These are phyloP conservation scores for Cephus pulcher DNA, from an alignment of 2,888 invertebrate species.

Conservation along the genomic window DNA sequence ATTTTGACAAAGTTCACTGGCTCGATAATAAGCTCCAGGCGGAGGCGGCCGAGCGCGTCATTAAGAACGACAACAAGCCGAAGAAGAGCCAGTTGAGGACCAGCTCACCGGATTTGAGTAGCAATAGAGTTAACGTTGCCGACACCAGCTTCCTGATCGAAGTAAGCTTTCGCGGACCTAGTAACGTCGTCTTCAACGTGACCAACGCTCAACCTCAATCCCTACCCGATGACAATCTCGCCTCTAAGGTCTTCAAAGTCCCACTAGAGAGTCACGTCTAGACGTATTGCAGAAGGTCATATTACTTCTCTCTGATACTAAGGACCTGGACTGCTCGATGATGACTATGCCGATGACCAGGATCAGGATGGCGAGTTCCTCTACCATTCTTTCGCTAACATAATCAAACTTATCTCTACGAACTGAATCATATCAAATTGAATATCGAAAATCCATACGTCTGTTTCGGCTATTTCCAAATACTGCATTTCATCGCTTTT, in stretches of 20 bases:
- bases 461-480: background rate
- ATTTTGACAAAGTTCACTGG: constrained; percentile 77
- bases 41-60: constrained; percentile 62
- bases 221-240: constrained; percentile 67
- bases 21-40: constrained; percentile 69
- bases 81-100: constrained; percentile 72
- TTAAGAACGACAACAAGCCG: constrained; percentile 69
- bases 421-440: constrained; percentile 37
- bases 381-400: background rate
- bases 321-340: background rate
- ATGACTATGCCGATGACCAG: background rate
- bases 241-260: constrained; percentile 69
- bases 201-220: constrained; percentile 69
- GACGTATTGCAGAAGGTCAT: constrained; percentile 25
- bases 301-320: background rate
- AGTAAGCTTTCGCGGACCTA: constrained; percentile 69
- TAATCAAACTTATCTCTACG: constrained; percentile 17
- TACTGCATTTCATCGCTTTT: background rate
- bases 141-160: constrained; percentile 67
- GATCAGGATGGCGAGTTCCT: background rate
- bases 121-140: constrained; percentile 55
- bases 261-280: constrained; percentile 73
- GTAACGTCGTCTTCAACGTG: constrained; percentile 69
- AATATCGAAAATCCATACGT: constrained; percentile 26
- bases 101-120: constrained; percentile 73